Evolutionary conservation across 2,888 invertebrate species (phyloP).

Genomic region (Tricholauxania praeusta): DNA sequence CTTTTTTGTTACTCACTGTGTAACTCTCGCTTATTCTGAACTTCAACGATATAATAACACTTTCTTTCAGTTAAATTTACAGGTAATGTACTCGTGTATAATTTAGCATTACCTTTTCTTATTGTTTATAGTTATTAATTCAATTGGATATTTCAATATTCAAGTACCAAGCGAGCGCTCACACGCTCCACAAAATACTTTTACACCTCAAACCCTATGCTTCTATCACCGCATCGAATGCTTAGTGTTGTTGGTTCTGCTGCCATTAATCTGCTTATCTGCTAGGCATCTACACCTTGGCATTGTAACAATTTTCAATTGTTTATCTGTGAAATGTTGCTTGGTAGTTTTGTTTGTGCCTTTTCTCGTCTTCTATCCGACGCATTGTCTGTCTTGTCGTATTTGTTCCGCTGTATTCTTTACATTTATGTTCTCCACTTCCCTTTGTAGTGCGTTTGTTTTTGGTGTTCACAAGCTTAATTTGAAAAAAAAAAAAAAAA

Average conservation of each 20-base stretch:
- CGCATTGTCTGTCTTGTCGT: not conserved
- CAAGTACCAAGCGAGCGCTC: not conserved
- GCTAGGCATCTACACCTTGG: conserved; percentile 20
- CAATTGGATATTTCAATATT: conserved; percentile 7
- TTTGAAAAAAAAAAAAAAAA: not conserved
- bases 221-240: not conserved
- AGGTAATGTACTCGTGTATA: not conserved
- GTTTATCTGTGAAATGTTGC: conserved; percentile 5
- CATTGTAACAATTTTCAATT: conserved; percentile 1
- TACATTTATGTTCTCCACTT: too few species aligned
- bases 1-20: conserved; percentile 7
- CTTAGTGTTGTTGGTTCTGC: not conserved
- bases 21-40: conserved; percentile 15
- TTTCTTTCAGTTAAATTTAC: conserved; percentile 3
- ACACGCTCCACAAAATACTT: not conserved
- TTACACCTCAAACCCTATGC: too few species aligned
- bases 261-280: conserved; percentile 17
- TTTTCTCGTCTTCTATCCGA: too few species aligned
- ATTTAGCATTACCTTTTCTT: too few species aligned
- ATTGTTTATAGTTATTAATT: not conserved
- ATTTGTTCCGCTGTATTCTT: not conserved
- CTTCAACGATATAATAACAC: not conserved
- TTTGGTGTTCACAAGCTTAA: not conserved
- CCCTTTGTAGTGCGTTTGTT: not conserved
- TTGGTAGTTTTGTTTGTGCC: too few species aligned